Evolutionary conservation across 2,113 vertebrate genomes (phyloP).

Genomic region (Osmerus eperlanus): DNA sequence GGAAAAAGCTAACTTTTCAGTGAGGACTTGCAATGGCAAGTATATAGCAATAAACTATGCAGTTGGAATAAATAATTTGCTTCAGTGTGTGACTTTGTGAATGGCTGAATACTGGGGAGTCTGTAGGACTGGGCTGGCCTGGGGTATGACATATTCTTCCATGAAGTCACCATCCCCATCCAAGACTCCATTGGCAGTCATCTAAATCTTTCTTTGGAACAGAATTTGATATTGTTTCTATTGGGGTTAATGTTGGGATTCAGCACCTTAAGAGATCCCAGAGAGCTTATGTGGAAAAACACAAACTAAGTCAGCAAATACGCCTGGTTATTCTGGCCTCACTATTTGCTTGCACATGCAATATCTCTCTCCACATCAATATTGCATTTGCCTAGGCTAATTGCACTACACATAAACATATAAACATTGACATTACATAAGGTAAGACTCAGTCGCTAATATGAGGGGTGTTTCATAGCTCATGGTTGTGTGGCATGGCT

Average conservation of each 20-base stretch:
- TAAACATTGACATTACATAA: not conserved
- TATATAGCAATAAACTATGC: constrained; percentile 6
- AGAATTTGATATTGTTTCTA: not conserved
- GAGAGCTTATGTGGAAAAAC: not conserved
- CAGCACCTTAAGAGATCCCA: not conserved
- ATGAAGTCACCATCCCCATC: not conserved
- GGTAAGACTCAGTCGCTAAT: not conserved
- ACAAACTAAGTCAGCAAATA: not conserved
- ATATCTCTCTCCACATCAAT: not conserved
- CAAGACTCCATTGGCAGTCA: not conserved
- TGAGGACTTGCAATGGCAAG: too few species aligned
- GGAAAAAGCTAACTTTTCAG: too few species aligned
- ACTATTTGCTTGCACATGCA: not conserved
- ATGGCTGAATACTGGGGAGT: constrained; percentile 30
- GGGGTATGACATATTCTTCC: constrained; percentile 18
- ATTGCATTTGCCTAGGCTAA: not conserved
- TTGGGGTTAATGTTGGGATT: not conserved
- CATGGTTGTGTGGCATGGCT: not conserved
- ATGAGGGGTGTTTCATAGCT: not conserved
- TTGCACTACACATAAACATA: not conserved
- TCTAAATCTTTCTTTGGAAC: not conserved
- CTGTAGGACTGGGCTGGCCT: not conserved
- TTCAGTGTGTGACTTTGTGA: constrained; percentile 28
- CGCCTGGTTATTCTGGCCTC: not conserved
- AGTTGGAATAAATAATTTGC: constrained; percentile 26